These are phyloP conservation scores for Ridgeia piscesae DNA, from an alignment of 1,140 invertebrate genomes.

Conservation along the genomic window DNA sequence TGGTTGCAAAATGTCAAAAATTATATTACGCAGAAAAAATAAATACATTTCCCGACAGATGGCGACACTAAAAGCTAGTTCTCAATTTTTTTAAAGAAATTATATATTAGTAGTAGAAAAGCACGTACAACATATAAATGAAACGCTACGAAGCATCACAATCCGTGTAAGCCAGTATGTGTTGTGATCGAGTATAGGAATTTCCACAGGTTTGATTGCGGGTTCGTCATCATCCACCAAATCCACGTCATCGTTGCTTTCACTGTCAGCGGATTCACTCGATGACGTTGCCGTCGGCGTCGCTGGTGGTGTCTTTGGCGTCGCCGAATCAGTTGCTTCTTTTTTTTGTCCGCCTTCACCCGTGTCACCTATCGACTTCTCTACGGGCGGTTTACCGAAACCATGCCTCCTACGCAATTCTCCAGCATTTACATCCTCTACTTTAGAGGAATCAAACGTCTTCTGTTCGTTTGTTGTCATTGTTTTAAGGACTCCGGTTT, in stretches of 20 bases:
- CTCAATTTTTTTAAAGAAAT: background rate
- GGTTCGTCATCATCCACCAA: background rate
- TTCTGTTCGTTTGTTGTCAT: background rate
- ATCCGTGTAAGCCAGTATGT: constrained; percentile 4
- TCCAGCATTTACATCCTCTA: background rate
- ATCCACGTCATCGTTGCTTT: background rate
- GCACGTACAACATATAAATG: background rate
- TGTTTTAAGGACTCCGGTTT: background rate
- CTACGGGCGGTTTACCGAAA: background rate
- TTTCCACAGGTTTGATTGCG: background rate
- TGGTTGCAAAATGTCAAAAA: too few species aligned
- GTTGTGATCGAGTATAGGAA: background rate
- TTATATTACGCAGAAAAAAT: background rate
- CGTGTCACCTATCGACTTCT: background rate
- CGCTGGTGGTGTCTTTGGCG: background rate
- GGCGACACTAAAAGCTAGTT: background rate
- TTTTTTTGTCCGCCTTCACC: background rate
- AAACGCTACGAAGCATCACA: background rate
- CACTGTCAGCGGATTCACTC: background rate
- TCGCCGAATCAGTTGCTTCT: background rate
- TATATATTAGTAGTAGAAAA: too few species aligned
- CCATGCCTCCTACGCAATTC: background rate
- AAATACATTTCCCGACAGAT: background rate
- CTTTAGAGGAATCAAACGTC: background rate
- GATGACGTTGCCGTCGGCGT: background rate